Evolutionary conservation across 2,888 invertebrate genomes (phyloP), one percentile per base, ranked within the genome.

Genomic region (Platynereis dumerilii): DNA sequence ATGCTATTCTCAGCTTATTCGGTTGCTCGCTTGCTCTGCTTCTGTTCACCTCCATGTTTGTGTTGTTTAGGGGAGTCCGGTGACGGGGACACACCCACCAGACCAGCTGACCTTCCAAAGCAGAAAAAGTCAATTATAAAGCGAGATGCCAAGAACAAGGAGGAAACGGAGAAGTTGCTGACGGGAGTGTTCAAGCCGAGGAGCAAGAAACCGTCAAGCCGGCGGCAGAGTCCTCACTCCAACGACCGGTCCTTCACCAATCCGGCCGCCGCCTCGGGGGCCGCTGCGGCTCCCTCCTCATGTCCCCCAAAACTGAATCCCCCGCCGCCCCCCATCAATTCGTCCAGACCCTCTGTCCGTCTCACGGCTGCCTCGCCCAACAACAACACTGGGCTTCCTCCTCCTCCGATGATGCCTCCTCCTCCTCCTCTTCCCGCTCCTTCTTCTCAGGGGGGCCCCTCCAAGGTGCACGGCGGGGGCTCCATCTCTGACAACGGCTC

Each of bases 91-190:
- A 42, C 54, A 45, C 54, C 29, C n/a, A 29, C 52, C 34, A 20
- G n/a, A 7, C 3, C 26, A n/a, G 17, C 2, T 2, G 24, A n/a
- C 45, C 24, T 12, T 20, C 72, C 75, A 56, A 81, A 89, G 74
- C n/a, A n/a, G n/a, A 90, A 91, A 66, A 91, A 90, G 82, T 91
- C 91, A 71, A 91, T 92, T 79, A 84, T 91, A 74, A 91, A 91
- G 85, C 91, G 91, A 83, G 89, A 78, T 58, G 90, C 90, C 75
- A 67, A 68, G 24, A 67, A 72, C 66, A 77, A 70, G 61, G 91
- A 92, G 64, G 91, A 92, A 84, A 91, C 90, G 75, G 91, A 91
- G 84, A 88, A 90, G 71, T 87, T 91, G 58, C 88, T 91, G 75
- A 88, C 89, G 55, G 90, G 72, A 27, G 71, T 39, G 42, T 60